These are phyloP conservation scores for Oreochromis spilurus DNA, from an alignment of 2,113 vertebrate genomes.

Conservation along the genomic window DNA sequence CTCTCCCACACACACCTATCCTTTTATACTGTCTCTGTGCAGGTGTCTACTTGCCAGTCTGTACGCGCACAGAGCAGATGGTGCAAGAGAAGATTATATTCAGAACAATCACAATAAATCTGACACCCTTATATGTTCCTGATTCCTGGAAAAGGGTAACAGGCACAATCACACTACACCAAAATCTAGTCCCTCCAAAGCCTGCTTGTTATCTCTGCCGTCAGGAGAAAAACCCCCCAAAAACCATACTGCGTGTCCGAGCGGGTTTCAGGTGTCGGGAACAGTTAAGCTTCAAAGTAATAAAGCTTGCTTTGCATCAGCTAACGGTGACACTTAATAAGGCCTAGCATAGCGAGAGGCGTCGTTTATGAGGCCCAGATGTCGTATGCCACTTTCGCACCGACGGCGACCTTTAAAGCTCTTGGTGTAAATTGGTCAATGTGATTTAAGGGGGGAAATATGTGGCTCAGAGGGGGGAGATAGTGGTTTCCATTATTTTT, in stretches of 20 bases:
- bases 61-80: slow-evolving; percentile 28
- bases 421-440: not conserved
- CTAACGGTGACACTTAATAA: slow-evolving; percentile 1
- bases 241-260: not conserved
- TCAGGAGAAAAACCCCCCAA: not conserved
- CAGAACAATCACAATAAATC: slow-evolving; percentile 47
- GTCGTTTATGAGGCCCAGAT: slow-evolving; percentile 11
- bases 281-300: slow-evolving; percentile 41
- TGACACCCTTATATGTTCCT: slow-evolving; percentile 12
- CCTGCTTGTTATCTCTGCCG: slow-evolving; percentile 1
- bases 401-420: not conserved
- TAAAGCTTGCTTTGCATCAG: slow-evolving; percentile 21
- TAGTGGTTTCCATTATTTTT: not conserved
- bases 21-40: not conserved
- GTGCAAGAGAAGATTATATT: slow-evolving; percentile 39
- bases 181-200: not conserved
- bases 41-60: slow-evolving; percentile 27
- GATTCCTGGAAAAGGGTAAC: slow-evolving; percentile 19
- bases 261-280: slow-evolving; percentile 20
- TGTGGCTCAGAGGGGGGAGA: not conserved
- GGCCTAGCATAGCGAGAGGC: slow-evolving; percentile 5
- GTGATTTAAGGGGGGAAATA: not conserved
- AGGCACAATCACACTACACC: not conserved
- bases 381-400: slow-evolving; percentile 9
- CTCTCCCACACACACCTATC: not conserved